Evolutionary conservation across 2,888 invertebrate species (phyloP), one percentile per base, ranked within the genome.

Genomic region (Tipula helvola): DNA sequence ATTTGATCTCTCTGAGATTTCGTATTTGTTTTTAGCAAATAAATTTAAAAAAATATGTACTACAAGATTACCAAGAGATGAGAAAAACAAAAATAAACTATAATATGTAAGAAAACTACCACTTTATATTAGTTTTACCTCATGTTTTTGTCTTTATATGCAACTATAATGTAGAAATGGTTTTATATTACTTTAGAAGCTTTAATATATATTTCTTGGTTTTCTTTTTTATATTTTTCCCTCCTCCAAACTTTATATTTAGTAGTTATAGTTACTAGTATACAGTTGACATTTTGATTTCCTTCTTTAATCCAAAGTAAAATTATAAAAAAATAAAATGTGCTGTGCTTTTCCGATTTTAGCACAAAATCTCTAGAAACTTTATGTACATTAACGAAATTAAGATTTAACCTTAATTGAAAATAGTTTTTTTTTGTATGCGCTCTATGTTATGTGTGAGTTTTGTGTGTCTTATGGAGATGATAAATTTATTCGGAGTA

Each of bases 371-470:
- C 71, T 28, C 71, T 71, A 28, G 71, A 71, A 71, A 71, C 71
- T 71, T 28, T 71, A 28, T 71, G 71, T 71, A 71, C 71, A 71
- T 71, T 71, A 71, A 71, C 71, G 28, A 71, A 71, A 71, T 71
- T 71, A 71, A 71, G 71, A 71, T 71, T 71, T 71, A 71, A 71
- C 71, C 71, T 71, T 71, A 71, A 71, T 71, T 71, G 71, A 71
- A 71, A 28, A 28, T 71, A 0, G 3, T 28, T 8, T 71, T 71
- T n/a, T 28, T 71, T 71, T n/a, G 5, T 47, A 2, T 41, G 41
- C 7, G 42, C 7, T 44, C 3, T 44, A 44, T 44, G 12, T 44
- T 44, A 10, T 5, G 10, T 44, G 44, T 44, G 44, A 7, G 39
- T 39, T 39, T 39, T 7, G 39, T 39, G 39, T 39, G 39, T 28